These are phyloP conservation scores for Brachionus rubens DNA, from an alignment of 1,140 invertebrate genomes.

Conservation along the genomic window DNA sequence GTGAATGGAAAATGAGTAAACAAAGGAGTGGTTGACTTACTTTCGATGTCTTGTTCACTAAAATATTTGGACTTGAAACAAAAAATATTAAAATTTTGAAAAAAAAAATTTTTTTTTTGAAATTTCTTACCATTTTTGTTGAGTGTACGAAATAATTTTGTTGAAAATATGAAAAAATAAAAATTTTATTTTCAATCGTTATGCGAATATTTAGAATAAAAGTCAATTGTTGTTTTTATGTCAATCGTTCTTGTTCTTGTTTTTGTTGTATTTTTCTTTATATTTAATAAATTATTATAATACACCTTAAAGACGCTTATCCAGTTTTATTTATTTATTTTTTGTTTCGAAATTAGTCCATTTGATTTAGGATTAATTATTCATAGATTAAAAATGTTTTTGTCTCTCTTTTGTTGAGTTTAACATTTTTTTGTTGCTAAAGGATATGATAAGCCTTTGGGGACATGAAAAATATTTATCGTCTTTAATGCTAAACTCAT, in stretches of 20 bases:
- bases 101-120: neutral
- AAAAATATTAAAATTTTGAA: neutral
- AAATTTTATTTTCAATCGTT: neutral
- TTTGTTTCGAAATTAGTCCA: no score
- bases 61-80: conserved; percentile 44
- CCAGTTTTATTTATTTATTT: no score
- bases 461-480: no score
- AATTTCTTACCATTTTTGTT: conserved; percentile 18
- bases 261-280: no score
- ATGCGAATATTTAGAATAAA: conserved; percentile 29
- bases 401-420: no score
- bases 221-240: conserved; percentile 41
- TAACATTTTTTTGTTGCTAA: no score
- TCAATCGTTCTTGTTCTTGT: neutral
- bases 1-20: neutral
- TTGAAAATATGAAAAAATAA: neutral
- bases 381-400: no score
- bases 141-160: neutral
- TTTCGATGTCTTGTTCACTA: conserved; percentile 46
- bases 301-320: no score
- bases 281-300: no score
- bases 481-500: no score
- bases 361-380: no score
- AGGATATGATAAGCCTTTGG: no score
- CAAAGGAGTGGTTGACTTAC: neutral